Conservation (phyloP, 2,888 invertebrate genomes). For the Proisotoma minuta region DNA sequence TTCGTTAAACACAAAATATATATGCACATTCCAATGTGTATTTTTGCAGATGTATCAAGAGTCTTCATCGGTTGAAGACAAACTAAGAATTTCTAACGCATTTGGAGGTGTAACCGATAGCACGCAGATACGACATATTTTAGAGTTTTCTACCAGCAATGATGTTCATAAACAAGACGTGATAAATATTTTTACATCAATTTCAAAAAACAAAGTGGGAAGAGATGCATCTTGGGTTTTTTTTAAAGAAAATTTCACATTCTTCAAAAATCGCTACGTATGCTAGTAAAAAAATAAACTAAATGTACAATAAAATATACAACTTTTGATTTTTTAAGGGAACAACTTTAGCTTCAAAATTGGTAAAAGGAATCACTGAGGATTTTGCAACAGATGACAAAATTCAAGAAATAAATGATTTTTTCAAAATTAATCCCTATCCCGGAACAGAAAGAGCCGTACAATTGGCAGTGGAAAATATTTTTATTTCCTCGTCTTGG, state of each 20-base stretch:
- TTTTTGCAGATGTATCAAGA: slow-evolving; percentile 63
- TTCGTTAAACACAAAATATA: neutral
- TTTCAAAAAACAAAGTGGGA: slow-evolving; percentile 73
- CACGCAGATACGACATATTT: slow-evolving; percentile 65
- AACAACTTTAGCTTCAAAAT: slow-evolving; percentile 49
- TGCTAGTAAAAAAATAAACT: neutral
- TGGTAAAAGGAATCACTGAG: slow-evolving; percentile 52
- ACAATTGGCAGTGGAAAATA: slow-evolving; percentile 53
- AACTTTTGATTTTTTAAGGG: slow-evolving; percentile 16
- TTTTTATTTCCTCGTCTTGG: slow-evolving; percentile 53
- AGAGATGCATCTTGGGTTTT: slow-evolving; percentile 85
- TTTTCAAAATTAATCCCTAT: slow-evolving; percentile 51
- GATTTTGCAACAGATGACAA: slow-evolving; percentile 53
- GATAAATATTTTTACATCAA: slow-evolving; percentile 80
- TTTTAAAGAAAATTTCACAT: slow-evolving; percentile 66
- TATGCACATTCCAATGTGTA: neutral
- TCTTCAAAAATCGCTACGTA: slow-evolving; percentile 22
- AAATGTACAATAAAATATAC: neutral
- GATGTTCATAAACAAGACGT: slow-evolving; percentile 89
- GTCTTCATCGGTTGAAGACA: slow-evolving; percentile 86
- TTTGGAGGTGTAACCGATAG: slow-evolving; percentile 73
- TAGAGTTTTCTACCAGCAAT: slow-evolving; percentile 76
- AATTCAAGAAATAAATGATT: slow-evolving; percentile 52
- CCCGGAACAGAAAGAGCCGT: slow-evolving; percentile 53
- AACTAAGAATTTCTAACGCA: slow-evolving; percentile 79